Percentiles rank a stretch among this genome's conserved stretches.
Evolutionary conservation across 2,888 invertebrate species (phyloP).

Genomic region (Oligia strigilis): DNA sequence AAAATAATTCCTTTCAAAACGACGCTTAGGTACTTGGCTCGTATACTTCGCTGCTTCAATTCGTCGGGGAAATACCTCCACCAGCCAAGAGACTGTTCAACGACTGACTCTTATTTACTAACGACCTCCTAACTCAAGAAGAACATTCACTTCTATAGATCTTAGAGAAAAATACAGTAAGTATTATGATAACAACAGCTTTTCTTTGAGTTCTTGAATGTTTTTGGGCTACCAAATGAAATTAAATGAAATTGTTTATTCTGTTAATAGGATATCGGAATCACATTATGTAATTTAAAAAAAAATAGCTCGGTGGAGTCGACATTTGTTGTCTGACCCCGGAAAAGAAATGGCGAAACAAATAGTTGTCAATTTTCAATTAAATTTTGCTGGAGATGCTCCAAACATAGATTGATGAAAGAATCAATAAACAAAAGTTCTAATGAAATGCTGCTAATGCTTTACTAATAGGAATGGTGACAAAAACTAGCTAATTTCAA

Average conservation of each 20-base stretch:
- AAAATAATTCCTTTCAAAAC: neutral
- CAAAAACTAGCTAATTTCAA: neutral
- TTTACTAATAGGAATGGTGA: neutral
- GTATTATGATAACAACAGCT: no score
- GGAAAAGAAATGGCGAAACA: neutral
- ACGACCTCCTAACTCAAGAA: conserved; percentile 10
- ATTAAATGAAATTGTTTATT: neutral
- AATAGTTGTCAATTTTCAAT: no score
- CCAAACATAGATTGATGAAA: no score
- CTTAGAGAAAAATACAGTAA: neutral
- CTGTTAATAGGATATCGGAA: neutral
- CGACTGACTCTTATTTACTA: conserved; percentile 23
- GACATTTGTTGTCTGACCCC: no score
- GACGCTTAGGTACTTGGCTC: no score
- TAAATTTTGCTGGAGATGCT: no score
- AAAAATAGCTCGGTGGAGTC: neutral
- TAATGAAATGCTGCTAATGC: no score
- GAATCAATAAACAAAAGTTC: neutral
- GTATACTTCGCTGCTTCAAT: neutral
- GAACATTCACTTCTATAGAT: neutral
- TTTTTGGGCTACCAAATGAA: neutral
- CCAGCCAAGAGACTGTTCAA: conserved; percentile 1
- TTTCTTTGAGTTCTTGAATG: neutral
- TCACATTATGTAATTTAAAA: neutral
- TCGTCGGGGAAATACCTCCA: neutral